A percentile compares a stretch with the other conserved stretches of the same genome.
Conservation (phyloP, 2,113 vertebrate species). For the Neoarius graeffei region DNA sequence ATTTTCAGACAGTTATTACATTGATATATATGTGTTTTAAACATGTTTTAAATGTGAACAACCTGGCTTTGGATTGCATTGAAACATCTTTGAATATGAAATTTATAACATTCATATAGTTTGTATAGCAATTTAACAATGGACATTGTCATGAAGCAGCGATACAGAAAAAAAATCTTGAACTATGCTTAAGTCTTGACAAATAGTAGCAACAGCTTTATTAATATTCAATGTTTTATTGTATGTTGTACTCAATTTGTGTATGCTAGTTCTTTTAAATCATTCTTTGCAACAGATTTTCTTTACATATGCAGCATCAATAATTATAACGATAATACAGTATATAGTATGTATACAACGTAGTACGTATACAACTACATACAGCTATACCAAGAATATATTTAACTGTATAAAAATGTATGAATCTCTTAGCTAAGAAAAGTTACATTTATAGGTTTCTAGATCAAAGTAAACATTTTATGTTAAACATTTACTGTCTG, state of each 20-base stretch:
- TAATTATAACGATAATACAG: neutral
- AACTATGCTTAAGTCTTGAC: neutral
- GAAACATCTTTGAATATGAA: neutral
- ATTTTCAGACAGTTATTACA: neutral
- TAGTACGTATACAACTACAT: neutral
- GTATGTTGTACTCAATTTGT: neutral
- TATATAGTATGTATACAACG: neutral
- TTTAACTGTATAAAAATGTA: neutral
- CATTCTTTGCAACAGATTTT: neutral
- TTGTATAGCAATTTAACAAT: neutral
- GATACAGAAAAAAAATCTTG: neutral
- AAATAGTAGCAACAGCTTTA: neutral
- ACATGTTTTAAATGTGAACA: neutral
- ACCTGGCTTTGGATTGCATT: neutral
- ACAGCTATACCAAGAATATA: neutral
- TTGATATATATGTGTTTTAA: neutral
- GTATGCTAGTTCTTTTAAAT: neutral
- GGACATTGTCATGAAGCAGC: neutral
- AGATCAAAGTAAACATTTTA: neutral
- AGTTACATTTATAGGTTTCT: neutral
- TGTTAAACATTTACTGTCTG: neutral
- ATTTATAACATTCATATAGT: neutral
- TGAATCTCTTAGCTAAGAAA: neutral
- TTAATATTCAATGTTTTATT: neutral
- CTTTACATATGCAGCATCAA: neutral